A percentile compares a stretch with the other conserved stretches of the same genome.
phyloP scores from a whole-genome alignment of 2,888 invertebrate genomes.

The Epistrophe eligans region DNA sequence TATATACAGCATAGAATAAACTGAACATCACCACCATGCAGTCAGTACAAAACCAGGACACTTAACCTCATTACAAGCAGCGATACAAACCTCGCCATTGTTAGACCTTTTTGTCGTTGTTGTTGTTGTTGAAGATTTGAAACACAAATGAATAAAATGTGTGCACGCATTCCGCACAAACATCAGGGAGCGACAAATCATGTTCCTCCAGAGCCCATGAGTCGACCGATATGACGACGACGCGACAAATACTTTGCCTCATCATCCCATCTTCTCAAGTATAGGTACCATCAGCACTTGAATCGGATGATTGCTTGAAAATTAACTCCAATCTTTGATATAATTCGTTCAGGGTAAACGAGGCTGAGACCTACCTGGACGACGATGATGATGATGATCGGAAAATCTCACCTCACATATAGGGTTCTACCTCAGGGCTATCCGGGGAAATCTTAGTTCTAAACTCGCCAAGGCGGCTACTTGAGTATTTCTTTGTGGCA shows the following conservation, averaged over 20 bases:
- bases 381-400: conserved; percentile 30
- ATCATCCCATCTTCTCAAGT: conserved; percentile 1
- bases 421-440: conserved; percentile 3
- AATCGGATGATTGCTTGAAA: conserved; percentile 67
- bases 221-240: not conserved
- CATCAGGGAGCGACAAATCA: conserved; percentile 46
- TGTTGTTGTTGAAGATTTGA: not conserved
- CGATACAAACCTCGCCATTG: conserved; percentile 50
- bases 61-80: conserved; percentile 70
- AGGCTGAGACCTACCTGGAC: conserved; percentile 50
- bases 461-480: conserved; percentile 54
- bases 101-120: conserved; percentile 26
- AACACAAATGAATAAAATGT: conserved; percentile 53
- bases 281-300: conserved; percentile 50
- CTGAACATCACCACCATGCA: conserved; percentile 28
- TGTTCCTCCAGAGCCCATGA: conserved; percentile 24
- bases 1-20: not conserved
- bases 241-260: conserved; percentile 25
- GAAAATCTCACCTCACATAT: conserved; percentile 40
- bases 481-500: conserved; percentile 70
- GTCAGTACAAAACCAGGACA: conserved; percentile 44
- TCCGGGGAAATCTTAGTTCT: conserved; percentile 53
- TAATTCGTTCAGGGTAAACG: conserved; percentile 70
- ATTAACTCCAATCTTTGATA: conserved; percentile 71
- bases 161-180: conserved; percentile 43